Evolutionary conservation across 2,797 vertebrate genomes (phyloP).

Genomic region (Rhincodon typus): DNA sequence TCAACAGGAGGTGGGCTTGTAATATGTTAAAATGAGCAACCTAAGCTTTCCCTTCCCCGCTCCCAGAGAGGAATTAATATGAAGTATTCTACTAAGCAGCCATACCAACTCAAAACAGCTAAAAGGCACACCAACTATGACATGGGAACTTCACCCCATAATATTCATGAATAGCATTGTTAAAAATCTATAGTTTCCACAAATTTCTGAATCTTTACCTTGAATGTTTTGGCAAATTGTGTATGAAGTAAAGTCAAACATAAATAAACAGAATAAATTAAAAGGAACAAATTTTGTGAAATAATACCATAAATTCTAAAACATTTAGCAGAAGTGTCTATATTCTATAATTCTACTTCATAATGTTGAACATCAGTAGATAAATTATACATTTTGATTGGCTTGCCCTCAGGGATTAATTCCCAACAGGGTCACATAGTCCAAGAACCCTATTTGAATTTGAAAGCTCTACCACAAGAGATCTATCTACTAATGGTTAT

Average conservation of each 20-base stretch:
- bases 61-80: conserved; percentile 1
- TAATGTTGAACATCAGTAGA: conserved; percentile 25
- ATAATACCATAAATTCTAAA: background rate
- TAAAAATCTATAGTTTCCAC: background rate
- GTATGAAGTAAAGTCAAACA: background rate
- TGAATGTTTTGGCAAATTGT: background rate
- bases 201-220: conserved; percentile 3
- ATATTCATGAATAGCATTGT: conserved; percentile 23
- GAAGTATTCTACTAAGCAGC: background rate
- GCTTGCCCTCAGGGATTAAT: conserved; percentile 20
- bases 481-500: conserved; percentile 23
- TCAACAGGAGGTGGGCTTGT: background rate
- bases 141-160: background rate
- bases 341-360: conserved; percentile 25
- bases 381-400: conserved; percentile 26
- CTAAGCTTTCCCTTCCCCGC: background rate
- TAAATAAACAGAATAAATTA: background rate
- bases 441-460: conserved; percentile 24
- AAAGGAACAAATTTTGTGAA: background rate
- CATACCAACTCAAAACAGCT: background rate
- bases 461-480: conserved; percentile 26
- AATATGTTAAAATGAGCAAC: conserved; percentile 28
- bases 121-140: background rate
- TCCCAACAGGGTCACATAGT: conserved; percentile 15
- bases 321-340: background rate